A percentile compares a stretch with the other conserved stretches of the same genome.
phyloP scores from a whole-genome alignment of 2,113 vertebrate genomes.

The Lepus americanus region DNA sequence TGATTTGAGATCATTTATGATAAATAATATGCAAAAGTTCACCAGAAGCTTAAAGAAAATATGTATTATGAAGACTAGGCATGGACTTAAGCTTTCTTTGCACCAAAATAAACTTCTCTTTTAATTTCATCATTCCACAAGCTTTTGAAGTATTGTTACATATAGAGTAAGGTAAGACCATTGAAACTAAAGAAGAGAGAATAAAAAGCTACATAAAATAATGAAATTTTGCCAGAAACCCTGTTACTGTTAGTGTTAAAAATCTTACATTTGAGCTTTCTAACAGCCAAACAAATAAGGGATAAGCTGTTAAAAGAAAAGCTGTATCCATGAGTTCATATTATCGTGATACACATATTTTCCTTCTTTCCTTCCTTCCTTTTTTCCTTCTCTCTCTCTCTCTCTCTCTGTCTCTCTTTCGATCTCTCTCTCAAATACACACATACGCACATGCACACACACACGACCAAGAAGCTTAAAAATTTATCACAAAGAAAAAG shows the following conservation, averaged over 20 bases:
- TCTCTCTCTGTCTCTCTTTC: too few species aligned
- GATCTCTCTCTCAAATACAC: too few species aligned
- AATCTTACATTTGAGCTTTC: background rate
- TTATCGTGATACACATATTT: background rate
- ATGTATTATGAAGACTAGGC: too few species aligned
- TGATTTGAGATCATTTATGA: background rate
- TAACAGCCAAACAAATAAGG: background rate
- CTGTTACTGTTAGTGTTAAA: background rate
- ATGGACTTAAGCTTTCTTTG: too few species aligned
- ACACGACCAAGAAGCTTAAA: background rate
- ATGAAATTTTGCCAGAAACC: background rate
- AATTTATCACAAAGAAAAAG: background rate
- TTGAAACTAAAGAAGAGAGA: constrained; percentile 5
- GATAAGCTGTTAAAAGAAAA: constrained; percentile 20
- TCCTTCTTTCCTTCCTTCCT: too few species aligned
- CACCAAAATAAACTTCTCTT: too few species aligned
- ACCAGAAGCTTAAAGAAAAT: too few species aligned
- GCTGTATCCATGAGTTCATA: background rate
- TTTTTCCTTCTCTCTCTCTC: too few species aligned
- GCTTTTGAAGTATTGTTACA: too few species aligned
- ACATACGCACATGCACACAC: background rate
- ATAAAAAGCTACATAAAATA: background rate
- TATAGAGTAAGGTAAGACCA: background rate
- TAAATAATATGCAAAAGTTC: background rate
- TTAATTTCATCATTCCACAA: too few species aligned